A percentile compares a stretch with the other conserved stretches of the same genome.
Evolutionary conservation across 2,113 vertebrate genomes (phyloP).

Genomic region (Pseudois nayaur): DNA sequence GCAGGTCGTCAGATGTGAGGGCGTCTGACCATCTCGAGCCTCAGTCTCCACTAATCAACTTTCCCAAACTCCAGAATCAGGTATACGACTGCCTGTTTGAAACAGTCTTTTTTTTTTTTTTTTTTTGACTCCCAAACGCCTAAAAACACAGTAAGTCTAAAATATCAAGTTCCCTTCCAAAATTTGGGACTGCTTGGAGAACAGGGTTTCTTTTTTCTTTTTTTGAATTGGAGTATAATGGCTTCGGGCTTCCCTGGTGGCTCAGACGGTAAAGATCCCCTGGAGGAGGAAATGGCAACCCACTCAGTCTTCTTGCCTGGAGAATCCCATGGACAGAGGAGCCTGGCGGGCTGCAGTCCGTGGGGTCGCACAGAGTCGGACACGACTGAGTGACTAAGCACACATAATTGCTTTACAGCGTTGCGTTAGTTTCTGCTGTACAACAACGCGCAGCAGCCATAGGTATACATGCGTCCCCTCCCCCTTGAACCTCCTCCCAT

Average conservation of each 20-base stretch:
- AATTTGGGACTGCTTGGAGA: neutral
- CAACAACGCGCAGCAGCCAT: neutral
- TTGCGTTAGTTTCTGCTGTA: neutral
- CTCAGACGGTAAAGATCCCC: neutral
- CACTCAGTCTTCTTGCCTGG: neutral
- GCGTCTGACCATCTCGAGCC: neutral
- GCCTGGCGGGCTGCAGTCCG: neutral
- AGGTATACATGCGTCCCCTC: neutral
- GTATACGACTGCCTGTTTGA: neutral
- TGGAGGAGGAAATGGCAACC: neutral
- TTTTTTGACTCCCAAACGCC: neutral
- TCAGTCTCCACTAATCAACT: neutral
- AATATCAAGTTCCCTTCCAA: neutral
- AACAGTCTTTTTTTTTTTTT: neutral
- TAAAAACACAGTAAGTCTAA: neutral
- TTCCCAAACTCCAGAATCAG: neutral
- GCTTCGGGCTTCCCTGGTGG: neutral
- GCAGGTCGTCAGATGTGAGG: fast-evolving
- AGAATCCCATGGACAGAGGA: neutral
- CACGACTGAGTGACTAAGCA: neutral
- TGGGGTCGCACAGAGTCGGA: fast-evolving
- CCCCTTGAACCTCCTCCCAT: neutral
- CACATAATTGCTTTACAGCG: fast-evolving
- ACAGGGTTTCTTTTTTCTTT: neutral
- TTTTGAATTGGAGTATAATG: neutral